A percentile compares a stretch with the other conserved stretches of the same genome.
These are phyloP conservation scores for Petrocephalus schoutedeni DNA, from an alignment of 2,797 vertebrate species.

Conservation along the genomic window DNA sequence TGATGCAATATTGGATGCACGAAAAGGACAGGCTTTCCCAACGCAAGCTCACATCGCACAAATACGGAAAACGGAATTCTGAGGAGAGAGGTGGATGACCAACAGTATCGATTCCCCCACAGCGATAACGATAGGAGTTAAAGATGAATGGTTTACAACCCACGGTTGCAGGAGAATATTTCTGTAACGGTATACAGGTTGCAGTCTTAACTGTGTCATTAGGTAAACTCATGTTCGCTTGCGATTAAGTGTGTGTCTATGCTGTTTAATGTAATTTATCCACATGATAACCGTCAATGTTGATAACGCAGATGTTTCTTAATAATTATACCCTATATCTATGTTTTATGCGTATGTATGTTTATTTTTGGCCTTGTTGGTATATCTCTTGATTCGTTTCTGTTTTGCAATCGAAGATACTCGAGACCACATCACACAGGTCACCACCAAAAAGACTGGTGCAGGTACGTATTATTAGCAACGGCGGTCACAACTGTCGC, in stretches of 20 bases:
- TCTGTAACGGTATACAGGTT: conserved; percentile 16
- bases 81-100: conserved; percentile 34
- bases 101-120: conserved; percentile 34
- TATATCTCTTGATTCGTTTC: neutral
- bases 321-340: neutral
- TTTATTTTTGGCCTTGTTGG: conserved; percentile 2
- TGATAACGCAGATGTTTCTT: conserved; percentile 8
- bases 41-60: conserved; percentile 42
- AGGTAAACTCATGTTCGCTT: neutral
- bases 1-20: conserved; percentile 44
- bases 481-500: conserved; percentile 7
- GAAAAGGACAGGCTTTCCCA: neutral
- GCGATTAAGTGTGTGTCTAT: neutral
- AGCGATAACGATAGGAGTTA: conserved; percentile 23
- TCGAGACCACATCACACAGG: neutral
- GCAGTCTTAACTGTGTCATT: conserved; percentile 4
- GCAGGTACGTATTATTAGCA: conserved; percentile 8
- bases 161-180: conserved; percentile 12
- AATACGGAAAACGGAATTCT: conserved; percentile 46
- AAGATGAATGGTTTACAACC: conserved; percentile 8
- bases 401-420: neutral
- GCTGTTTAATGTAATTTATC: conserved; percentile 5
- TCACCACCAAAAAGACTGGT: conserved; percentile 6
- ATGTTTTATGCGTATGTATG: neutral
- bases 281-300: neutral